Conservation (phyloP, 1,140 invertebrate species). For the Pentalonia nigronervosa region DNA sequence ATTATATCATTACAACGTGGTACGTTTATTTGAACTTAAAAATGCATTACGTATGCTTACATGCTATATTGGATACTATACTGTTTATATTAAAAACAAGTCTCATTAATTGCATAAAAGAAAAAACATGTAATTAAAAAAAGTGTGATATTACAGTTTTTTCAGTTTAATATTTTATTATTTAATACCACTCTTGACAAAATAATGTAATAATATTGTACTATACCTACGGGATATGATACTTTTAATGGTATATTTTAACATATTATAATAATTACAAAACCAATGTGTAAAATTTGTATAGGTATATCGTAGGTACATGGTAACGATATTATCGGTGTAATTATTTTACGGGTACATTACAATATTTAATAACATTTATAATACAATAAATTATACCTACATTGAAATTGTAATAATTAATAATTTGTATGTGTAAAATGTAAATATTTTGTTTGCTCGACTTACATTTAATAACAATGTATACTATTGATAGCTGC, state of each 20-base stretch:
- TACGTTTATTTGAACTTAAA: not conserved
- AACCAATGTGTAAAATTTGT: no score
- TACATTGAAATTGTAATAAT: no score
- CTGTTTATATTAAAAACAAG: not conserved
- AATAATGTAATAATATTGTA: not conserved
- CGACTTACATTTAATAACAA: not conserved
- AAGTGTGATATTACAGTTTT: not conserved
- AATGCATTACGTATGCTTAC: not conserved
- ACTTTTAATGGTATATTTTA: no score
- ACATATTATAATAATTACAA: not conserved
- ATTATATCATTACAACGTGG: not conserved
- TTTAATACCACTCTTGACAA: not conserved
- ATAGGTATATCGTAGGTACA: not conserved
- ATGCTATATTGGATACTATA: not conserved
- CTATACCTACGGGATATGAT: not conserved
- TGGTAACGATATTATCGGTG: not conserved
- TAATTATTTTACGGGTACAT: not conserved
- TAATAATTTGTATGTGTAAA: not conserved
- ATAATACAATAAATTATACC: not conserved
- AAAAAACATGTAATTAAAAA: not conserved
- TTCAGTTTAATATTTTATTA: not conserved
- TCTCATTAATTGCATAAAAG: not conserved
- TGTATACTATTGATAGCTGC: no score
- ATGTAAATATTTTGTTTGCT: not conserved
- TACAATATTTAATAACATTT: not conserved